Conservation (phyloP, 2,888 invertebrate genomes). For the Balanococcus diminutus region DNA sequence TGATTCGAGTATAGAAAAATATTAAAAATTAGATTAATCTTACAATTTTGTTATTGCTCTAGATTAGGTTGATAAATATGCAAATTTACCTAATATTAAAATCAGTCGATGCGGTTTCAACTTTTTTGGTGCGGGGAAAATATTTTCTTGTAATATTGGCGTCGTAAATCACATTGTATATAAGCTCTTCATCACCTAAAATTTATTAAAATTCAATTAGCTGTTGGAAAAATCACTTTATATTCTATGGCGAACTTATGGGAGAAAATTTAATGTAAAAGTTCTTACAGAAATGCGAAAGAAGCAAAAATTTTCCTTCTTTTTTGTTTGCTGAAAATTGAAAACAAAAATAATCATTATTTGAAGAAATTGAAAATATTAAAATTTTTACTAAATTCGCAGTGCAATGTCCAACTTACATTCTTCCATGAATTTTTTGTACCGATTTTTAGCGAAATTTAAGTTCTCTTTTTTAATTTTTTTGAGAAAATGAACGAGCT, state of each 20-base stretch:
- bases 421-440: background rate
- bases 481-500: conserved; percentile 46
- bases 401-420: background rate
- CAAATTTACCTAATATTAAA: conserved; percentile 37
- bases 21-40: background rate
- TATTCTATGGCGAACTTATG: too few species aligned
- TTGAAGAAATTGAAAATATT: background rate
- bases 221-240: background rate
- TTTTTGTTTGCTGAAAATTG: background rate
- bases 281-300: background rate
- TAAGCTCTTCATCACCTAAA: conserved; percentile 81
- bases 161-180: conserved; percentile 85
- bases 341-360: background rate
- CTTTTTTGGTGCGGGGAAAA: conserved; percentile 57
- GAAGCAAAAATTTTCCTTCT: background rate
- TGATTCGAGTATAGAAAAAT: background rate
- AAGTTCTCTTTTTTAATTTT: background rate
- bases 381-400: too few species aligned
- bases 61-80: too few species aligned
- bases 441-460: conserved; percentile 21
- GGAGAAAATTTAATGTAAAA: background rate
- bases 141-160: conserved; percentile 88
- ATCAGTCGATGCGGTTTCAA: background rate
- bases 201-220: conserved; percentile 57
- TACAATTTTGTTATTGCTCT: background rate